These are phyloP conservation scores for Icerya purchasi DNA, from an alignment of 2,888 invertebrate genomes.

Conservation along the genomic window DNA sequence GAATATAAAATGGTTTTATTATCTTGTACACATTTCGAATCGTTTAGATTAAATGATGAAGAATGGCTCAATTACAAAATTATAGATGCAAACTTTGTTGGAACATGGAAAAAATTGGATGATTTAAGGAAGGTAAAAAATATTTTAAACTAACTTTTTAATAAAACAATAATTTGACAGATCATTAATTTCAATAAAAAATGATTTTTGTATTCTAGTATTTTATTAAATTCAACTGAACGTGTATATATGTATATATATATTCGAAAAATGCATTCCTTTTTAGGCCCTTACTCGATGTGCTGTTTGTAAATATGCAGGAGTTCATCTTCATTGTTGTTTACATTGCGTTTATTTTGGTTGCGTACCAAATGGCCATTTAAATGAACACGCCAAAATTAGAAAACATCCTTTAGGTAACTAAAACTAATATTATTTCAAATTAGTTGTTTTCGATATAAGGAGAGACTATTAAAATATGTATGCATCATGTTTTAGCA, in stretches of 20 bases:
- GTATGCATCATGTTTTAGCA: slow-evolving; percentile 32
- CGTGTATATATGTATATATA: neutral
- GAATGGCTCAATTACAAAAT: neutral
- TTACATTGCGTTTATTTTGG: slow-evolving; percentile 85
- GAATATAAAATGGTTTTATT: slow-evolving; percentile 6
- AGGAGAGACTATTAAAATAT: too few relatives aligned
- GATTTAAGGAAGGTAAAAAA: neutral
- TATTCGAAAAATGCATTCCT: neutral
- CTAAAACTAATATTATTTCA: neutral
- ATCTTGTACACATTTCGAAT: slow-evolving; percentile 8
- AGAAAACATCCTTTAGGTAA: slow-evolving; percentile 57
- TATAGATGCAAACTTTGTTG: neutral
- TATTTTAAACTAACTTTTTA: too few relatives aligned
- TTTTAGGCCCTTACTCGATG: slow-evolving; percentile 27
- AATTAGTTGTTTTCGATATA: too few relatives aligned
- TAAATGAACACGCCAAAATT: slow-evolving; percentile 59
- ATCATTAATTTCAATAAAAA: too few relatives aligned
- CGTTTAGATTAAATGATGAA: slow-evolving; percentile 2
- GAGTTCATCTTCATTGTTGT: slow-evolving; percentile 62
- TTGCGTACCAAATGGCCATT: slow-evolving; percentile 50
- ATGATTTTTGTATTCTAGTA: too few relatives aligned
- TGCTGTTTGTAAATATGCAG: slow-evolving; percentile 55
- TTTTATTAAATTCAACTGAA: too few relatives aligned
- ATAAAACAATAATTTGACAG: too few relatives aligned
- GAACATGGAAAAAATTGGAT: neutral